Evolutionary conservation across 2,797 vertebrate genomes (phyloP).

Genomic region (Spondyliosoma cantharus): DNA sequence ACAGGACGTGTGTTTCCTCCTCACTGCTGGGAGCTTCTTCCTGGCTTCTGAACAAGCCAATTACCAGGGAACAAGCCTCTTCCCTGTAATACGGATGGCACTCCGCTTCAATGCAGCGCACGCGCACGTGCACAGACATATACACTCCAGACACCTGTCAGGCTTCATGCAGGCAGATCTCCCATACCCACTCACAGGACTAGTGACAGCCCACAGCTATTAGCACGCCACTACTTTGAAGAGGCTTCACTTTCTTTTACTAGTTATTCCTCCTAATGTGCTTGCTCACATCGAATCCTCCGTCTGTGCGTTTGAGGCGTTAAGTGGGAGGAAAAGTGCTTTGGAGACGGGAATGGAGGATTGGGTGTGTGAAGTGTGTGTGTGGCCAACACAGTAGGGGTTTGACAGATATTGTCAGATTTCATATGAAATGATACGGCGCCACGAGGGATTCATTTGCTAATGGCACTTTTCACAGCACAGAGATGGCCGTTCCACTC

Average conservation of each 20-base stretch:
- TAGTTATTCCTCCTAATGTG: conserved; percentile 85
- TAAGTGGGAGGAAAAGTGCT: conserved; percentile 82
- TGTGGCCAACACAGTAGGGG: conserved; percentile 68
- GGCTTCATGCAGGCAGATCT: conserved; percentile 79
- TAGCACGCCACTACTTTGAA: conserved; percentile 84
- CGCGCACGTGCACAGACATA: conserved; percentile 65
- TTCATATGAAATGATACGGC: conserved; percentile 70
- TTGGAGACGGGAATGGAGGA: conserved; percentile 72
- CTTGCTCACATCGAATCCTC: conserved; percentile 78
- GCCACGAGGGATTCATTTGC: conserved; percentile 71
- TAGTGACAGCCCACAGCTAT: conserved; percentile 86
- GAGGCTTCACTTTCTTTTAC: conserved; percentile 83
- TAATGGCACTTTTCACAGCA: conserved; percentile 68
- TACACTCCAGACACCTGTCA: conserved; percentile 81
- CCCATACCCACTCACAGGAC: conserved; percentile 78
- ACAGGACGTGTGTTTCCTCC: conserved; percentile 83
- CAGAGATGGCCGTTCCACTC: conserved; percentile 47
- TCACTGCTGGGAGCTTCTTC: conserved; percentile 83
- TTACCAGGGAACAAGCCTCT: conserved; percentile 85
- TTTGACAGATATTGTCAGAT: conserved; percentile 80
- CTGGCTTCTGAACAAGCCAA: conserved; percentile 86
- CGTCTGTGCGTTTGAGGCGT: conserved; percentile 76
- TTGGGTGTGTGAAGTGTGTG: conserved; percentile 64
- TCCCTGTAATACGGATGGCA: conserved; percentile 83
- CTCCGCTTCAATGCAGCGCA: conserved; percentile 67